A percentile compares a stretch with the other conserved stretches of the same genome.
These are phyloP conservation scores for Drosophila meridionalis DNA, from an alignment of 2,888 invertebrate genomes.

Conservation along the genomic window DNA sequence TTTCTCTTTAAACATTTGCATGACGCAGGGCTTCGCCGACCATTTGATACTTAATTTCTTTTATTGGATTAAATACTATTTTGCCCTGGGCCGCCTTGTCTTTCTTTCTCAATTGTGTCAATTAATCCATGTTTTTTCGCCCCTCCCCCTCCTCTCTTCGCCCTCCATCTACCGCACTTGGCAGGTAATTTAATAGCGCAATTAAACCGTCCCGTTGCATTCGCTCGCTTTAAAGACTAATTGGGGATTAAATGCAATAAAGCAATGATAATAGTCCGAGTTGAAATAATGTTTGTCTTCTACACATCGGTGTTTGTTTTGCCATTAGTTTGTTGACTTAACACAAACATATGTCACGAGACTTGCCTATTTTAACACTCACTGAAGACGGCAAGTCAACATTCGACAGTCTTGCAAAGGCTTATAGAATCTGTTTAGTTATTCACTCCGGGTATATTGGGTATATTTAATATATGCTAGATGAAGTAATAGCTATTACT, in stretches of 20 bases:
- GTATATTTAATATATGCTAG: too few relatives aligned
- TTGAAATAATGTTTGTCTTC: constrained; percentile 15
- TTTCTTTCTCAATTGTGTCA: constrained; percentile 21
- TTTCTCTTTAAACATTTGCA: constrained; percentile 9
- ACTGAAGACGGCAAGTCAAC: not conserved
- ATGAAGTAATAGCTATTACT: too few relatives aligned
- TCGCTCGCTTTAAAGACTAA: constrained; percentile 42
- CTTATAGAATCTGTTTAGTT: not conserved
- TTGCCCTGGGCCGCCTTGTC: constrained; percentile 18
- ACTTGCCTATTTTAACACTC: constrained; percentile 5
- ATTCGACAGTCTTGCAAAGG: not conserved
- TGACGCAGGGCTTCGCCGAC: constrained; percentile 63
- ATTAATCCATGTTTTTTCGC: constrained; percentile 7
- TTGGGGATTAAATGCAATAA: constrained; percentile 56
- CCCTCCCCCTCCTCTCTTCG: not conserved
- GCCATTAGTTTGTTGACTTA: constrained; percentile 17
- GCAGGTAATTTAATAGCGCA: constrained; percentile 51
- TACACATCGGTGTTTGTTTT: constrained; percentile 8
- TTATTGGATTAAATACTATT: constrained; percentile 73
- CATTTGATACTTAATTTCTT: constrained; percentile 75
- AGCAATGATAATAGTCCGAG: constrained; percentile 16
- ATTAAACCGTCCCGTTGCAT: constrained; percentile 48
- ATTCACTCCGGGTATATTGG: not conserved
- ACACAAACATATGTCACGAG: constrained; percentile 5
- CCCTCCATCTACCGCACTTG: constrained; percentile 27